Evolutionary conservation across 1,140 invertebrate species (phyloP), one percentile per base, ranked within the genome.

Genomic region (Calycopis cecrops): DNA sequence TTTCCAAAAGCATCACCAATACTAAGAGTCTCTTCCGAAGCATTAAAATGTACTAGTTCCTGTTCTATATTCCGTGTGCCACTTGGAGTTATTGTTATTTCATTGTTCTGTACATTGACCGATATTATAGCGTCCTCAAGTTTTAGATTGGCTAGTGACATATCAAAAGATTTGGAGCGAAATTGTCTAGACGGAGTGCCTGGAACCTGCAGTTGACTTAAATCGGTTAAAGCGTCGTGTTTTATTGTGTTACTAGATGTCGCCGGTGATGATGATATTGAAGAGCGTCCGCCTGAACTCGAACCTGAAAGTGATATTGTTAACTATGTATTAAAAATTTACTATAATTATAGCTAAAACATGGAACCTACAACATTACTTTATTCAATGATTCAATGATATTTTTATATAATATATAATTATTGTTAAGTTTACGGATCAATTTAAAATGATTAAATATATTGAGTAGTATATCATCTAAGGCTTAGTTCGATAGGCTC

Each of bases 111-210:
- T 60, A 79, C 69, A 49, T 88, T 82, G 10, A 85, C 67, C 0
- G 73, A 82, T 16, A 85, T 76, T 67, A 77, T 79, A 34, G 82
- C 82, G 12, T 85, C 79, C 3, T 85, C 81, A 11, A 85, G 58
- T 18, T 62, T 72, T 7, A 85, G 59, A 18, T 76, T 76, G n/a
- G 81, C 62, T 3, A 88, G 71, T 3, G 83, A 68, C 0, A 79
- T 76, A 42, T 88, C 86, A 12, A 88, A 73, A 0, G 85, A 88
- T 71, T 78, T 83, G 0, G 86, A 88, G 18, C 87, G 65, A 50
- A 73, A 74, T 53, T 85, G 85, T 55, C 78, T 78, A 17, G 76
- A 76, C 55, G 79, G 71, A 12, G 72, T 65, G 35, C 67, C 38
- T 42, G 77, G 85, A 48, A 88, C 63, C 54, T 70, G 66, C 0